Evolutionary conservation across 92 coral and sea anemone species (phyloP), one percentile per base, ranked within the genome.

Genomic region (Heliopora coerulea): DNA sequence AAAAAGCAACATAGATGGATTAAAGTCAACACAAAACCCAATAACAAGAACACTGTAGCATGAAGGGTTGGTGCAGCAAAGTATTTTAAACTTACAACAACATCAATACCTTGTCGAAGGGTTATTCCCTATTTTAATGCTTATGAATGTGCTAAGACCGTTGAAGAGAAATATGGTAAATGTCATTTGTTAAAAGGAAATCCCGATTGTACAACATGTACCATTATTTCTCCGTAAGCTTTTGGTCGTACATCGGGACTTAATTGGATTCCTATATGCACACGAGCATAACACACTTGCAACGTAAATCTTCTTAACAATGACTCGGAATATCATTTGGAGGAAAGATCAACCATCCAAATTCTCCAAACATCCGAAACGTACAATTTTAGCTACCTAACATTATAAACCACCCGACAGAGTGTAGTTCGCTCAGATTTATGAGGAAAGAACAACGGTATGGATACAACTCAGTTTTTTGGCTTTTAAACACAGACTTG

Each of bases 281-380:
- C 52, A 46, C 52, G n/a, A 46, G 52, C 7, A 46, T 46, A 46
- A 46, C 52, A 46, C 7, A 46, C 52, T 46, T 10, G 52, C 52
- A 46, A 46, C 15, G 52, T 7, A 10, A 46, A 37, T 37, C 15
- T 15, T 46, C 52, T 46, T 46, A 6, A 37, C 42, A 37, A 11
- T 37, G 42, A 37, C 42, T 37, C 42, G 42, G 42, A 37, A 6
- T 6, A 6, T n/a, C 7, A 46, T 15, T 2, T 46, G n/a, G 52
- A 46, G 52, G 52, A 46, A 46, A 46, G 52, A 46, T 46, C 52
- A 46, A 46, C 52, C 15, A 15, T 46, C 52, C 52, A 46, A 46
- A 6, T 46, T 6, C 2, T 15, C 17, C n/a, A 46, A 46, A 46
- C n/a, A 6, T 2, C n/a, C 12, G 52, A 6, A 8, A 37, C 5